A percentile compares a stretch with the other conserved stretches of the same genome.
These are phyloP conservation scores for Paramormyrops kingsleyae DNA, from an alignment of 2,113 vertebrate genomes.

Conservation along the genomic window DNA sequence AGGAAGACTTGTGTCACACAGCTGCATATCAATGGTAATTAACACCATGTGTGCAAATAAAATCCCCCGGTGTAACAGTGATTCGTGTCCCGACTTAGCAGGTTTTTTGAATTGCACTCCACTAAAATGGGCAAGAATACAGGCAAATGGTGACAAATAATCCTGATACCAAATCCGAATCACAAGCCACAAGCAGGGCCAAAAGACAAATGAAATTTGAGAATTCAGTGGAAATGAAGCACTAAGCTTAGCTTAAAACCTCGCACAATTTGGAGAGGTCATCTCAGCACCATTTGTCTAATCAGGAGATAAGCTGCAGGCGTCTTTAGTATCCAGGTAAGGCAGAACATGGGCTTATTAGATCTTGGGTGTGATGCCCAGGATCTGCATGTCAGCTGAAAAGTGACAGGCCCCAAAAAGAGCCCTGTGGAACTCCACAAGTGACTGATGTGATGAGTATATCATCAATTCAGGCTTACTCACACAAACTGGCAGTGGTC, in stretches of 20 bases:
- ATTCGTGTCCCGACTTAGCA: background rate
- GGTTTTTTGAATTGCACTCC: background rate
- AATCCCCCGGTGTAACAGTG: background rate
- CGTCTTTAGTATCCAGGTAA: background rate
- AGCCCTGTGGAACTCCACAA: background rate
- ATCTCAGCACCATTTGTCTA: background rate
- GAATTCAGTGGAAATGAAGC: background rate
- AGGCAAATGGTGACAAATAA: background rate
- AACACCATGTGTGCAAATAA: background rate
- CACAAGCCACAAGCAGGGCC: background rate
- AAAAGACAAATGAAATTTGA: background rate
- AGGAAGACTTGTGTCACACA: background rate
- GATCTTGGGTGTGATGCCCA: background rate
- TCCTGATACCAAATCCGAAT: background rate
- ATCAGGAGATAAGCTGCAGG: background rate
- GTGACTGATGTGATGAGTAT: background rate
- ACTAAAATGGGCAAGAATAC: background rate
- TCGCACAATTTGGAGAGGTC: background rate
- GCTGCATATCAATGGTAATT: background rate
- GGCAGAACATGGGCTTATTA: background rate
- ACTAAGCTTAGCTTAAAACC: background rate
- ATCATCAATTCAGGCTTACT: background rate
- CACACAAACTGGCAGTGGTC: background rate
- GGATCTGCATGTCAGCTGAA: background rate
- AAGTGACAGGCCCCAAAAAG: background rate